Evolutionary conservation across 1,140 invertebrate genomes (phyloP), one percentile per base, ranked within the genome.

Genomic region (Papilio dardanus): DNA sequence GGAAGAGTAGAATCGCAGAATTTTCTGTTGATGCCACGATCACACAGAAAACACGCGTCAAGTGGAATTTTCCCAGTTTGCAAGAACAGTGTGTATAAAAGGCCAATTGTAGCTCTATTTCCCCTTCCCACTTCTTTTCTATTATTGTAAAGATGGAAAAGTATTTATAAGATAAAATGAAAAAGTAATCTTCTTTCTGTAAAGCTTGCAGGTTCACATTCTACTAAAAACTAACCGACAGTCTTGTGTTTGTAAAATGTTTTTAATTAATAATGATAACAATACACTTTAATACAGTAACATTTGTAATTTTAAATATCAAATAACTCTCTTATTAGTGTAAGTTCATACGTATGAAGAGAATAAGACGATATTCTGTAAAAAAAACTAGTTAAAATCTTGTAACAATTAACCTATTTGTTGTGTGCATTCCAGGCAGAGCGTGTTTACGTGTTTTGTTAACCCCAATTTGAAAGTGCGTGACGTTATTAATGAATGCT

Each of bases 401-500:
- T 50, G n/a, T 4, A 28, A 28, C n/a, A 19, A 50, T 19, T 28
- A 62, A 62, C 54, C 54, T 62, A 62, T 62, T 30, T 62, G 2
- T 7, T 50, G 54, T 62, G 24, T 28, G 21, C 54, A 28, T 28
- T 62, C 24, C 24, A 28, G 12, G 2, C 54, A 62, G 12, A 10
- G 21, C 24, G 3, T 62, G 12, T 62, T 62, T 62, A 62, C 54
- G 24, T 62, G 54, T 62, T 28, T 62, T 62, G 54, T 62, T 62
- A 62, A 62, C 54, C 54, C 24, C 54, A 62, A 62, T 62, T 62
- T 62, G 14, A 28, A 62, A 62, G 24, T 62, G 54, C 10, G 54
- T 62, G 54, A 62, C 54, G 54, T 62, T 62, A 62, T 62, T 62
- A 62, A 62, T 62, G 54, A 62, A 62, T 62, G 54, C 24, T 62